Conservation (phyloP, 35 echinoderm and acorn worm species). For the Apostichopus parvimensis region DNA sequence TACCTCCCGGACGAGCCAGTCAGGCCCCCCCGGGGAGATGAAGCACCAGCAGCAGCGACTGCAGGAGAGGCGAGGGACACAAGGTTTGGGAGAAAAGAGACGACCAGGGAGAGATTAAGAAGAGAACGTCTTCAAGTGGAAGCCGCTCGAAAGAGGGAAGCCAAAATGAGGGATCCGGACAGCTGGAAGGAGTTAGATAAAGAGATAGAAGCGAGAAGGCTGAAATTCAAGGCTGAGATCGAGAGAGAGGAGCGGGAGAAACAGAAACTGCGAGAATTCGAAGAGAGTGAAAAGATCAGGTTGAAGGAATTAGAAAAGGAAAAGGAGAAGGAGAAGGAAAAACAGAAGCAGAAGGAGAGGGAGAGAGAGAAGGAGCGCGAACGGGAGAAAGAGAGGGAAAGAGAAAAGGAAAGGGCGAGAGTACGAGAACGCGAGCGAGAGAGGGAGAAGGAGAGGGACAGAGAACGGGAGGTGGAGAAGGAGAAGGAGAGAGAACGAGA, state of each 20-base stretch:
- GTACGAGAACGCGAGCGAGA: conserved; percentile 28
- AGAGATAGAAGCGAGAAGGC: conserved; percentile 41
- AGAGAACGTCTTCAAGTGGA: conserved; percentile 36
- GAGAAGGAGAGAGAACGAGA: conserved; percentile 26
- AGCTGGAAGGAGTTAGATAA: conserved; percentile 35
- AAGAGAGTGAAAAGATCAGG: conserved; percentile 22
- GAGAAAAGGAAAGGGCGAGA: not conserved
- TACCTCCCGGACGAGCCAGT: conserved; percentile 25
- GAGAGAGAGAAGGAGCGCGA: conserved; percentile 1
- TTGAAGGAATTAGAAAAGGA: conserved; percentile 32
- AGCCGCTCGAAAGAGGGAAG: conserved; percentile 34
- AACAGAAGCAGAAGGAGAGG: conserved; percentile 11
- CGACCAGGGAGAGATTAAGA: conserved; percentile 14
- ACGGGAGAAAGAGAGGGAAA: conserved; percentile 11
- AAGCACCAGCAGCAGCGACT: not conserved
- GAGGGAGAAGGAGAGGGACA: not conserved
- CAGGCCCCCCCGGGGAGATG: not conserved
- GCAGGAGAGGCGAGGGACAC: not conserved
- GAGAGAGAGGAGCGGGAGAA: conserved; percentile 30
- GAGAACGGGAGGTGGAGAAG: not conserved
- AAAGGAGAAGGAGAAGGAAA: conserved; percentile 34
- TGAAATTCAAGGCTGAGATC: conserved; percentile 50
- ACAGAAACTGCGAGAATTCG: conserved; percentile 20
- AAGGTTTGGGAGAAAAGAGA: conserved; percentile 36
- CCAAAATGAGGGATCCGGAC: conserved; percentile 28